Evolutionary conservation across 2,888 invertebrate genomes (phyloP).

Genomic region (Chaetogeoica ovagalla): DNA sequence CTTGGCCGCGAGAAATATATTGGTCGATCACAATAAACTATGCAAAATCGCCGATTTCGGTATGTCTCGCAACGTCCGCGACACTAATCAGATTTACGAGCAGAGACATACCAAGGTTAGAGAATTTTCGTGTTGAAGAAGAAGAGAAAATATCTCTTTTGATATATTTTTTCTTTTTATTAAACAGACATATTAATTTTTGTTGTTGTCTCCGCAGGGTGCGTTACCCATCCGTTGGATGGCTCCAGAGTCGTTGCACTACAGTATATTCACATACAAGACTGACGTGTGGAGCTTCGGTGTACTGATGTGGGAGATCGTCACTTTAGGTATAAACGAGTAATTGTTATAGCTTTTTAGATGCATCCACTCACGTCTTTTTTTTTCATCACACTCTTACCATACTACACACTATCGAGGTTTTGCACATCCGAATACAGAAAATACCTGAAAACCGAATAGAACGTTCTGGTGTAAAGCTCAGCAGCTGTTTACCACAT

Average conservation of each 20-base stretch:
- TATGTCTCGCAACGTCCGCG: slow-evolving; percentile 71
- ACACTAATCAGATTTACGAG: slow-evolving; percentile 63
- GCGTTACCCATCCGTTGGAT: slow-evolving; percentile 79
- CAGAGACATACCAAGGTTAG: slow-evolving; percentile 60
- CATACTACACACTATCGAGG: too few species aligned
- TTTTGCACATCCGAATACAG: too few species aligned
- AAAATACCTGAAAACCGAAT: too few species aligned
- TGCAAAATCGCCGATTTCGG: slow-evolving; percentile 89
- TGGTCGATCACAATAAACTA: slow-evolving; percentile 81
- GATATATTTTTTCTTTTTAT: not conserved
- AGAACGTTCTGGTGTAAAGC: too few species aligned
- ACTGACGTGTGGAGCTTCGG: slow-evolving; percentile 88
- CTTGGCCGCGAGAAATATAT: slow-evolving; percentile 78
- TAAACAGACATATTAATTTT: not conserved
- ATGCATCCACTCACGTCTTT: too few species aligned
- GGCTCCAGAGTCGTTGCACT: slow-evolving; percentile 81
- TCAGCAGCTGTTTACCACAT: too few species aligned
- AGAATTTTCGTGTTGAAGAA: not conserved
- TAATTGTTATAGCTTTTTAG: not conserved
- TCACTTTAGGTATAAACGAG: slow-evolving; percentile 71
- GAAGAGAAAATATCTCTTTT: not conserved
- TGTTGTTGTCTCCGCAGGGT: slow-evolving; percentile 57
- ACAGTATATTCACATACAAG: slow-evolving; percentile 77
- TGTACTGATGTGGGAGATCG: slow-evolving; percentile 84
- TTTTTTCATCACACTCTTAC: too few species aligned